A percentile compares a stretch with the other conserved stretches of the same genome.
Evolutionary conservation across 1,140 invertebrate species (phyloP).

Genomic region (Platyscapa corneri): DNA sequence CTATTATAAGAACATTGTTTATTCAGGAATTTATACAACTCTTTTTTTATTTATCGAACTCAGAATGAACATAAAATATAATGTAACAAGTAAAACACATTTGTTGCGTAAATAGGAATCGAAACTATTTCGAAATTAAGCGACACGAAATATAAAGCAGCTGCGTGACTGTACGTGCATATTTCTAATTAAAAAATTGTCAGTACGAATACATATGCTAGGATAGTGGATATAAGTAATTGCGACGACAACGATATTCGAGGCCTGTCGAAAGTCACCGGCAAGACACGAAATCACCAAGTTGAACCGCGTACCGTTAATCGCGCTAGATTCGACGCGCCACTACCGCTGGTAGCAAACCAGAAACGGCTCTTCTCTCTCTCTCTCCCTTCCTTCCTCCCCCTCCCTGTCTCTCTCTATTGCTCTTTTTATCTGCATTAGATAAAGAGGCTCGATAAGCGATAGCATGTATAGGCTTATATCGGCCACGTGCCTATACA

Average conservation of each 20-base stretch:
- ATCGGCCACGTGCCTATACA: background rate
- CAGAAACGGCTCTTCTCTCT: conserved; percentile 36
- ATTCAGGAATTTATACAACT: too few relatives aligned
- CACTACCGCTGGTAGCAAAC: conserved; percentile 19
- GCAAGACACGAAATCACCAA: conserved; percentile 18
- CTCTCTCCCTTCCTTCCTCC: conserved; percentile 21
- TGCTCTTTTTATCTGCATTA: conserved; percentile 16
- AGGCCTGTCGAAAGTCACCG: background rate
- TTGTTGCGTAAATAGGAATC: background rate
- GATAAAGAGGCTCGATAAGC: conserved; percentile 45
- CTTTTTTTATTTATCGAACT: background rate
- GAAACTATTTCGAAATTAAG: background rate
- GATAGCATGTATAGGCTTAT: background rate
- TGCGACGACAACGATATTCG: background rate
- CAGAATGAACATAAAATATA: background rate
- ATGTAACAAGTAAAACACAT: background rate
- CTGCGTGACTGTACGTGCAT: background rate
- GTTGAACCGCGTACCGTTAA: conserved; percentile 49
- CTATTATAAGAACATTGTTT: too few relatives aligned
- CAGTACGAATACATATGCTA: background rate
- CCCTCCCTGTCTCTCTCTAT: conserved; percentile 22
- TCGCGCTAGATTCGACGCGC: conserved; percentile 49
- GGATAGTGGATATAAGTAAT: background rate
- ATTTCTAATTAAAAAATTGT: background rate
- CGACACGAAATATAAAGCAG: background rate